Evolutionary conservation across 2,888 invertebrate species (phyloP), one percentile per base, ranked within the genome.

Genomic region (Caenorhabditis sp.): DNA sequence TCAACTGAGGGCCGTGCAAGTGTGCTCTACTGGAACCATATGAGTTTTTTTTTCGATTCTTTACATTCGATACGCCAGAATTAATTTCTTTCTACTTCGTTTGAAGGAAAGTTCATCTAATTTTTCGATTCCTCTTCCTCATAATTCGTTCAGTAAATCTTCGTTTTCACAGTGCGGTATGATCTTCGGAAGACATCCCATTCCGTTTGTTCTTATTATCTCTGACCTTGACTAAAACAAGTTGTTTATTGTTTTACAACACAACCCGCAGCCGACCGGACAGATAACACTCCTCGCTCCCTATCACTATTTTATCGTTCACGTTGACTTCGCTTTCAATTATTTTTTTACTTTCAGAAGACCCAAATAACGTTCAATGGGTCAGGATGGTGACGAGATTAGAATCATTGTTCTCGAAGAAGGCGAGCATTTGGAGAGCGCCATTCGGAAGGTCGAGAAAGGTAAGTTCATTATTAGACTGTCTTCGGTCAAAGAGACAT

Each of bases 391-490:
- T 24, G 46, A 27, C 6, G 55, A 81, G 59, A 39, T 79, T 55
- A 63, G 83, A 26, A 79, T 82, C 15, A 85, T 88, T 50, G 81
- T 83, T 13, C 78, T 88, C 27, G 86, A 88, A 48, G 75, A 78
- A 2, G 87, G 82, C 15, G 80, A 86, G 46, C 81, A 84, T 59
- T 70, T 85, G 35, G 85, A 85, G 15, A 81, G 80, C 68, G 76
- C 81, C 15, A 82, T 88, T 17, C 55, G 85, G n/a, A 81, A 84
- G 48, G 56, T 85, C 13, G 79, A 88, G 43, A 83, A 86, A 82
- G 86, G 87, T 87, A 22, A 39, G 62, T 59, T 52, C 35, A 24
- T 37, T 43, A 3, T 41, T 20, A n/a, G 26, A 39, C n/a, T 3
- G 15, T 7, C 2, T 17, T 6, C 15, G n/a, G 8, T 13, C 4